These are phyloP conservation scores for Camelus bactrianus DNA, from an alignment of 2,113 vertebrate species.

Conservation along the genomic window DNA sequence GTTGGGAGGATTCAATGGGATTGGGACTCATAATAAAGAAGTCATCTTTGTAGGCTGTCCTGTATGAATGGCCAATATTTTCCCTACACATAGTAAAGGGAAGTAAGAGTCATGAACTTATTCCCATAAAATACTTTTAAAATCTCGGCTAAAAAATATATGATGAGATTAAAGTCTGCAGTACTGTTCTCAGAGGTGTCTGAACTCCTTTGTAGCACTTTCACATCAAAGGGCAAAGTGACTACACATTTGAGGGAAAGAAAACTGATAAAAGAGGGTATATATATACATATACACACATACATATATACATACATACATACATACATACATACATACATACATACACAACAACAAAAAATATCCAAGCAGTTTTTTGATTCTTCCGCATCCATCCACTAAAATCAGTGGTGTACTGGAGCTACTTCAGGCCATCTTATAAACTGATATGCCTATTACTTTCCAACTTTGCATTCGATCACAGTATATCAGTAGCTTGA, in stretches of 20 bases:
- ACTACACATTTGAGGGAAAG: neutral
- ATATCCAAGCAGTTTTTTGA: neutral
- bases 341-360: neutral
- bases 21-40: slow-evolving; percentile 20
- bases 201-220: neutral
- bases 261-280: neutral
- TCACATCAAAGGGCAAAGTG: slow-evolving; percentile 51
- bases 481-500: slow-evolving; percentile 39
- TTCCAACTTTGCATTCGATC: neutral
- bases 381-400: neutral
- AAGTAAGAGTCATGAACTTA: neutral
- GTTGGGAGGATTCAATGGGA: neutral
- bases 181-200: slow-evolving; percentile 10
- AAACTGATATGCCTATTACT: neutral
- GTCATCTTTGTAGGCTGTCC: neutral
- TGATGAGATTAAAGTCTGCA: neutral
- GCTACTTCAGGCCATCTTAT: neutral
- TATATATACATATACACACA: neutral
- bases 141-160: neutral
- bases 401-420: slow-evolving; percentile 37
- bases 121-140: neutral
- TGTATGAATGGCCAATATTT: neutral
- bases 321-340: too few relatives aligned
- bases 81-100: slow-evolving; percentile 19
- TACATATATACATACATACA: neutral